phyloP scores from a whole-genome alignment of 1,140 invertebrate species.

The Berghia stephanieae region DNA sequence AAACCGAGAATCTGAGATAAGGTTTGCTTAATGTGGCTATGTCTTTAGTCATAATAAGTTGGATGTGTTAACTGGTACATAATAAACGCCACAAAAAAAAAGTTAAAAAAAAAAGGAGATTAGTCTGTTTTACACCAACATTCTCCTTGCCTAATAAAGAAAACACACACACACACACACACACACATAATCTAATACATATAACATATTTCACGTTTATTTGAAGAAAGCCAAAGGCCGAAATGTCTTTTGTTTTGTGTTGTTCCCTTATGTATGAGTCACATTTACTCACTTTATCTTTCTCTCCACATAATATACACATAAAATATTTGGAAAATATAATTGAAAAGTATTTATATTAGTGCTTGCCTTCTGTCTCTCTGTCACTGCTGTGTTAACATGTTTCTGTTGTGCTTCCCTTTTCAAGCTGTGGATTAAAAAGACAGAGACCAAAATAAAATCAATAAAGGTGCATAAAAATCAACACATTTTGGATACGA shows the following conservation, averaged over 20 bases:
- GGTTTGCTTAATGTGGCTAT: too few species aligned
- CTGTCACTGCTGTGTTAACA: constrained; percentile 64
- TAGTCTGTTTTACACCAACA: background rate
- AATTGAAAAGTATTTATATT: background rate
- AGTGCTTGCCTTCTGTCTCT: constrained; percentile 65
- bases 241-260: too few species aligned
- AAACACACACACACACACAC: background rate
- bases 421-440: constrained; percentile 61
- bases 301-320: background rate
- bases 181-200: background rate
- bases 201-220: background rate
- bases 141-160: background rate
- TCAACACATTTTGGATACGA: background rate
- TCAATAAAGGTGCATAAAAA: background rate
- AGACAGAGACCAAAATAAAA: constrained; percentile 9
- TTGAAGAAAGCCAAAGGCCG: background rate
- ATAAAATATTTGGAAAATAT: background rate
- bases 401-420: constrained; percentile 67
- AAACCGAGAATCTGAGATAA: too few species aligned
- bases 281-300: background rate
- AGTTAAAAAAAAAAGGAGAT: too few species aligned
- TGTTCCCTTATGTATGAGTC: too few species aligned
- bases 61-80: too few species aligned
- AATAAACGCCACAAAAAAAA: too few species aligned
- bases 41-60: too few species aligned